phyloP scores from a whole-genome alignment of 2,888 invertebrate genomes.

The Acleris laterana region DNA sequence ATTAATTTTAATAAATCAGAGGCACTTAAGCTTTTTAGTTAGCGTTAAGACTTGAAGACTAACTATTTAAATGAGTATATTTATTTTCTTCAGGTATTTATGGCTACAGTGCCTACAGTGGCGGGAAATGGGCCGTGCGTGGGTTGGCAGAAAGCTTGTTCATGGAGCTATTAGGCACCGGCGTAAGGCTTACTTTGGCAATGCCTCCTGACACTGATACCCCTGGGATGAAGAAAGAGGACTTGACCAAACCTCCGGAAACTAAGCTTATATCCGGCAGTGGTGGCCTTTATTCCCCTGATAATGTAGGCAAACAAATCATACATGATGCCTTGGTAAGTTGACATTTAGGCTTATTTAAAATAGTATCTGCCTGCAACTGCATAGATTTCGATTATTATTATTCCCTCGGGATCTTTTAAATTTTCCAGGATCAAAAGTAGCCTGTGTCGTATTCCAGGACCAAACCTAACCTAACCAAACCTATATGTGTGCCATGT shows the following conservation, averaged over 20 bases:
- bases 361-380: too few relatives aligned
- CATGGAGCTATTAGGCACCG: slow-evolving; percentile 95
- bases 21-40: too few relatives aligned
- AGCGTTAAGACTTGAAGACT: too few relatives aligned
- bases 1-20: too few relatives aligned
- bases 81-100: slow-evolving; percentile 87
- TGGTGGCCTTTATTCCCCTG: slow-evolving; percentile 90
- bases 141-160: slow-evolving; percentile 97
- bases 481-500: too few relatives aligned
- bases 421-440: too few relatives aligned
- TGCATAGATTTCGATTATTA: too few relatives aligned
- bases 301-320: slow-evolving; percentile 91
- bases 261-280: slow-evolving; percentile 93
- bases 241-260: slow-evolving; percentile 93
- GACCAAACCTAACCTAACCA: too few relatives aligned
- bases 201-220: slow-evolving; percentile 99
- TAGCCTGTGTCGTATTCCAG: too few relatives aligned
- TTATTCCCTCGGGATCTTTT: too few relatives aligned
- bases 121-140: slow-evolving; percentile 96
- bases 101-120: slow-evolving; percentile 96
- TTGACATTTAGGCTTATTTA: slow-evolving; percentile 4
- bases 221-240: slow-evolving; percentile 95
- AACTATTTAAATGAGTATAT: not conserved
- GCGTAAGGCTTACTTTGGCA: slow-evolving; percentile 92
- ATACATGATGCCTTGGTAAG: slow-evolving; percentile 92